Evolutionary conservation across 2,113 vertebrate genomes (phyloP).

Genomic region (Galeopterus variegatus): DNA sequence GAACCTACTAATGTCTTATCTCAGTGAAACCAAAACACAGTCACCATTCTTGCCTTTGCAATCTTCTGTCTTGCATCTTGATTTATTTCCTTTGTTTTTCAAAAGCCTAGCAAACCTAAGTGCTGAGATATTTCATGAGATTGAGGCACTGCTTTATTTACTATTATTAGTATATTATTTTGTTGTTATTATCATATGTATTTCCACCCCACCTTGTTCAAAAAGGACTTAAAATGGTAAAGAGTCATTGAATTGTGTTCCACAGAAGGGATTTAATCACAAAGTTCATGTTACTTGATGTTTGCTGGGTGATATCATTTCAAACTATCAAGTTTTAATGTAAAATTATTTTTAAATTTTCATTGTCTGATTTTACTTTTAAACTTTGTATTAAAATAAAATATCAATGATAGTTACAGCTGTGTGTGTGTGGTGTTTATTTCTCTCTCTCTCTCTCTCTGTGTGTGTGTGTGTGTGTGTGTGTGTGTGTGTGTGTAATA

Average conservation of each 20-base stretch:
- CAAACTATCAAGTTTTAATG: background rate
- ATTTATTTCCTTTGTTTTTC: constrained; percentile 43
- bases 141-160: background rate
- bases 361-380: constrained; percentile 6
- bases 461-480: background rate
- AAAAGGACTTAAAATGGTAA: constrained; percentile 6
- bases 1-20: background rate
- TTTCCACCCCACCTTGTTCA: background rate
- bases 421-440: background rate
- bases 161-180: background rate
- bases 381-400: background rate
- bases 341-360: constrained; percentile 30
- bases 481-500: background rate
- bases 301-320: constrained; percentile 22
- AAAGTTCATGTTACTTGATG: background rate
- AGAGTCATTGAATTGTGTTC: background rate
- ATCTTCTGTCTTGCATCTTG: background rate
- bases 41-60: background rate
- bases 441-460: too few species aligned
- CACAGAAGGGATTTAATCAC: background rate
- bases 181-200: background rate
- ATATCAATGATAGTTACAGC: background rate
- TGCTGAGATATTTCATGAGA: background rate
- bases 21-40: background rate
- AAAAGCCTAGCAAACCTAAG: background rate